Evolutionary conservation across 1,140 invertebrate species (phyloP).

Genomic region (Meteorus sp.): DNA sequence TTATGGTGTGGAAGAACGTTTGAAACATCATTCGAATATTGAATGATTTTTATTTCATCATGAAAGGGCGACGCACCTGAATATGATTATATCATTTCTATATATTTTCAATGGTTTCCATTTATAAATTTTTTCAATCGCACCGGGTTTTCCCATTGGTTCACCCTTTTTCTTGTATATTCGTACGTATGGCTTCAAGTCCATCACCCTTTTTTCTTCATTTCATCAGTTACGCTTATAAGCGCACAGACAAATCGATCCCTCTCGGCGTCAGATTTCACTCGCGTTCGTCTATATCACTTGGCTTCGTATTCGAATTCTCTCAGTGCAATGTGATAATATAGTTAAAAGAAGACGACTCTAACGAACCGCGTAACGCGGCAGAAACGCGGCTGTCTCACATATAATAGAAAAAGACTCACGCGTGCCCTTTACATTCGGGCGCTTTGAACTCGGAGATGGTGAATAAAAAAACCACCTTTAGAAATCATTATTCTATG

Average conservation of each 20-base stretch:
- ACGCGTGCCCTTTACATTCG: neutral
- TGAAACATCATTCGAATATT: slow-evolving; percentile 7
- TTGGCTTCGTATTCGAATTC: neutral
- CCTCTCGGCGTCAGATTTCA: slow-evolving; percentile 7
- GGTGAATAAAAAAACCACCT: too few relatives aligned
- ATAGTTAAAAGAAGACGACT: neutral
- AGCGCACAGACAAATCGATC: slow-evolving; percentile 14
- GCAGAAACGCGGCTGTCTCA: neutral
- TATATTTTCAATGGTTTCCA: neutral
- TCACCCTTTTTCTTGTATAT: neutral
- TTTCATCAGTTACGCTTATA: neutral
- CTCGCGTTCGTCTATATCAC: slow-evolving; percentile 16
- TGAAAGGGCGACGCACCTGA: neutral
- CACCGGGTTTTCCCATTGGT: too few relatives aligned
- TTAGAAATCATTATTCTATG: too few relatives aligned
- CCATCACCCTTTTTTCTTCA: neutral
- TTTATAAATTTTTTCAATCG: neutral
- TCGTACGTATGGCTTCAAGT: slow-evolving; percentile 9
- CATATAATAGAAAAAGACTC: neutral
- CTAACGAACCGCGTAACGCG: neutral
- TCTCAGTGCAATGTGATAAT: neutral
- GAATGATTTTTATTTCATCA: slow-evolving; percentile 1
- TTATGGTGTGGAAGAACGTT: neutral
- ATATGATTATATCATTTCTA: neutral
- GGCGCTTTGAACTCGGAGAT: neutral